Conservation (phyloP, 2,888 invertebrate genomes). For the Tenthredo mesomela region DNA sequence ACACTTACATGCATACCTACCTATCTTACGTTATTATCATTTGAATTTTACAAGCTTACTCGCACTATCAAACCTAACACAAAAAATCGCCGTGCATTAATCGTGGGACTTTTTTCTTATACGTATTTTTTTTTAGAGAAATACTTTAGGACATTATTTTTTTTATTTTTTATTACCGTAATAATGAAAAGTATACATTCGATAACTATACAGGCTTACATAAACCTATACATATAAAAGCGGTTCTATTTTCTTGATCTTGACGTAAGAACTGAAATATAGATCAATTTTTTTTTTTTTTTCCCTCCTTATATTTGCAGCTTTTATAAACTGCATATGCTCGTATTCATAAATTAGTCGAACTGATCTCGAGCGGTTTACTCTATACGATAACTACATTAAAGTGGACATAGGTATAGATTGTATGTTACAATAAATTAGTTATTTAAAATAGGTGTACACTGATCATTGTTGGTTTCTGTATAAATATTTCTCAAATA, state of each 20-base stretch:
- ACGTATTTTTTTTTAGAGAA: background rate
- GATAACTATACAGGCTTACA: background rate
- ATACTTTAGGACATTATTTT: background rate
- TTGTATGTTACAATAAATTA: background rate
- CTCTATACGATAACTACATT: background rate
- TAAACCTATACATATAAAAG: background rate
- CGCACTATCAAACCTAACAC: background rate
- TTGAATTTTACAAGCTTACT: background rate
- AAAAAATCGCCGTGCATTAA: background rate
- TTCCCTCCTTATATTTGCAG: background rate
- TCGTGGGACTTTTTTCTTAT: background rate
- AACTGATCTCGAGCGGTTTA: background rate
- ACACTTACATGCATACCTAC: background rate
- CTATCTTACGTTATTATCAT: background rate
- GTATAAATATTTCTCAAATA: background rate
- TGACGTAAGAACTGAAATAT: background rate
- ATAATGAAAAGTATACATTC: background rate
- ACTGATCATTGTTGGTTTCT: background rate
- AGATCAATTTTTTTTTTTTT: background rate
- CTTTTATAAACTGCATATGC: background rate
- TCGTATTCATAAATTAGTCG: background rate
- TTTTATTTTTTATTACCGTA: background rate
- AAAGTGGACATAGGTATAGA: constrained; percentile 9
- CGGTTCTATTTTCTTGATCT: background rate
- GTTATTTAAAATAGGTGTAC: constrained; percentile 11